Conservation (phyloP, 1,140 invertebrate species). For the Trichonephila clavipes region DNA sequence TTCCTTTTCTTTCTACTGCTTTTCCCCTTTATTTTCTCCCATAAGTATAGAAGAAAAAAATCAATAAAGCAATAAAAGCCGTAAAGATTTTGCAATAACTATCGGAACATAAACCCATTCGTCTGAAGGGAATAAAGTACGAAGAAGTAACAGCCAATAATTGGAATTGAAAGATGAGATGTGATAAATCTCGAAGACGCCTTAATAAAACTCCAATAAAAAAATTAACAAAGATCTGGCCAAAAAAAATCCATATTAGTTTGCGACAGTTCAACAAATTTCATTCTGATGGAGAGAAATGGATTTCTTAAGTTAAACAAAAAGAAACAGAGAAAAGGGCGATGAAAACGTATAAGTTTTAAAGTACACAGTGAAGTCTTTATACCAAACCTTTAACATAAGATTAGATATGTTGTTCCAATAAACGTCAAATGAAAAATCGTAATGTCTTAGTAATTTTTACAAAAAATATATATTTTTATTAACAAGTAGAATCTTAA, state of each 20-base stretch:
- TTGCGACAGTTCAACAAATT: neutral
- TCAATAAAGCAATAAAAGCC: neutral
- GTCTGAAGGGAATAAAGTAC: neutral
- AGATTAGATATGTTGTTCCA: no score
- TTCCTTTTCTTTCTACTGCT: no score
- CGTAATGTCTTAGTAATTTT: no score
- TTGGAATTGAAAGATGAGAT: neutral
- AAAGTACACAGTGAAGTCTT: no score
- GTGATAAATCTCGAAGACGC: neutral
- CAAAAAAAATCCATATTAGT: neutral
- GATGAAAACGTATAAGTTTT: no score
- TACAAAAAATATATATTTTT: no score
- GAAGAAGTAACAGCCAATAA: neutral
- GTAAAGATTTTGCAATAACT: neutral
- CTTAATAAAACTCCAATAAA: neutral
- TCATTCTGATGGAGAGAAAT: neutral
- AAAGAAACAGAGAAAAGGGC: no score
- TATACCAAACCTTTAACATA: no score
- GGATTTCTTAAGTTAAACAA: neutral
- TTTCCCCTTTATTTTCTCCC: no score
- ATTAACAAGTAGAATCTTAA: no score
- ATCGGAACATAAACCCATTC: neutral
- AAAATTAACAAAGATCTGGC: neutral
- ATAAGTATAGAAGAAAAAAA: neutral
- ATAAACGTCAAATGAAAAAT: no score